Evolutionary conservation across 2,113 vertebrate genomes (phyloP).

Genomic region (Rattus norvegicus): GRCr8 NC_086033.1:22977501-22978000

Average conservation of each 20-base stretch:
- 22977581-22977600: not conserved
- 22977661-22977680: not conserved
- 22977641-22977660: not conserved
- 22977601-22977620: not conserved
- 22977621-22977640: not conserved
- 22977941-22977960: not conserved
- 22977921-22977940: not conserved
- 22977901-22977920: not conserved
- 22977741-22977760: not conserved
- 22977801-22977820: not conserved
- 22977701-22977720: not conserved
- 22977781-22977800: not conserved
- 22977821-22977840: not conserved
- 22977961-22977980: not conserved
- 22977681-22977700: not conserved
- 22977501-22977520: not conserved
- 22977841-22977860: not conserved
- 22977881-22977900: not conserved
- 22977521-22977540: not conserved
- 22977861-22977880: not conserved
- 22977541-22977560: not conserved
- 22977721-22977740: not conserved
- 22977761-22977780: slow-evolving; percentile 7
- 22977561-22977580: not conserved
- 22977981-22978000: not conserved